Percentiles rank a stretch among this genome's conserved stretches.
Evolutionary conservation across 37 sponge, comb jelly and placozoan species (phyloP).

Genomic region (Petrosia ficiformis): DNA sequence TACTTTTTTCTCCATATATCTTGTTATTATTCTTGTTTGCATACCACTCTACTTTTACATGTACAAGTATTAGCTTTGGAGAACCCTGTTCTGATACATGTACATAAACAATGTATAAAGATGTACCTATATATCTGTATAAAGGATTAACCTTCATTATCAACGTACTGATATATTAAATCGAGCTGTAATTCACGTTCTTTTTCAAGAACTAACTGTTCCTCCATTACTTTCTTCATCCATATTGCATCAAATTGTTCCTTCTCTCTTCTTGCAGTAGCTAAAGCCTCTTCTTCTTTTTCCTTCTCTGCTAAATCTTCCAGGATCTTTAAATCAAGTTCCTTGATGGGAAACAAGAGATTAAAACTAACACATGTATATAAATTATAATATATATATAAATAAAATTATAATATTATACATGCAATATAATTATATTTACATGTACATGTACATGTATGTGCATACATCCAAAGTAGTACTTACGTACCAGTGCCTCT

Average conservation of each 20-base stretch:
- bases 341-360: slow-evolving; percentile 31
- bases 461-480: no score
- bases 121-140: background rate
- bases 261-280: slow-evolving; percentile 67
- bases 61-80: no score
- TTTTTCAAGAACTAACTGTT: slow-evolving; percentile 87
- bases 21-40: no score
- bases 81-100: no score
- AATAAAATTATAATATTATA: background rate
- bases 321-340: slow-evolving; percentile 83
- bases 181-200: slow-evolving; percentile 90
- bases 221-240: slow-evolving; percentile 89
- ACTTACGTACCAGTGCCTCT: slow-evolving; percentile 76
- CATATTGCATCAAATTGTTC: slow-evolving; percentile 82
- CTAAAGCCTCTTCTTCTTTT: slow-evolving; percentile 37
- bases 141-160: background rate
- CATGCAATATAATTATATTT: slow-evolving; percentile 5
- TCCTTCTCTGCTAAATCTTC: slow-evolving; percentile 70
- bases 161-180: slow-evolving; percentile 66
- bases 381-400: background rate
- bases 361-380: background rate
- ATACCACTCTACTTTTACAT: no score
- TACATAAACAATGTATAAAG: background rate
- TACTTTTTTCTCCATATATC: no score
- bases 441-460: slow-evolving; percentile 1